Conservation (phyloP, 2,797 vertebrate genomes). For the Labeo calbasu region DNA sequence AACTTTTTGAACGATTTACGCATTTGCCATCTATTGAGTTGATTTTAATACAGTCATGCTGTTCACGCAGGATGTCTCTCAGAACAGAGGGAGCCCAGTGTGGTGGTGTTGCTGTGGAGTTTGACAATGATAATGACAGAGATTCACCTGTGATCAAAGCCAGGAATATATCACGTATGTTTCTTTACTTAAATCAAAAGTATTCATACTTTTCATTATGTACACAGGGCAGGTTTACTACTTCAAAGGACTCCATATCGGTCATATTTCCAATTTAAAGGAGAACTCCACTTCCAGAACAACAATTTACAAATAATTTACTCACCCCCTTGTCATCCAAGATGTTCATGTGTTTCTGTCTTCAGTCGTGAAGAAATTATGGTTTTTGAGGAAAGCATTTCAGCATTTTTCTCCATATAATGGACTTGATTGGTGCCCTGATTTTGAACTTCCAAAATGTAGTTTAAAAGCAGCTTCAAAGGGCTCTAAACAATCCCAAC, state of each 20-base stretch:
- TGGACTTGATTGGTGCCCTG: too few relatives aligned
- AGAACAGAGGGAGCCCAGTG: slow-evolving; percentile 71
- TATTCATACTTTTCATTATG: slow-evolving; percentile 16
- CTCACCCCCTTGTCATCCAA: too few relatives aligned
- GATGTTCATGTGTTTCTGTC: too few relatives aligned
- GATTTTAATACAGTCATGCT: not conserved
- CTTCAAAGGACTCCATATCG: not conserved
- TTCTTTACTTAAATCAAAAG: not conserved
- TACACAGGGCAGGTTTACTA: not conserved
- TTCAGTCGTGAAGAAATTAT: too few relatives aligned
- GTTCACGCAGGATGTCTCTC: slow-evolving; percentile 71
- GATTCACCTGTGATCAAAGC: slow-evolving; percentile 65
- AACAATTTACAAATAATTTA: too few relatives aligned
- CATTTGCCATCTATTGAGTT: slow-evolving; percentile 38
- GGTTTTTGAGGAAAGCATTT: too few relatives aligned
- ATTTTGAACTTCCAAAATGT: too few relatives aligned
- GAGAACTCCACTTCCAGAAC: too few relatives aligned
- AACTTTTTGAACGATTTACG: not conserved
- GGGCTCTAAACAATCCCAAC: too few relatives aligned
- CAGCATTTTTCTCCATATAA: too few relatives aligned
- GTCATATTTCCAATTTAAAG: not conserved
- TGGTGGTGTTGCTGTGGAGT: slow-evolving; percentile 73
- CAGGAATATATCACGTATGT: slow-evolving; percentile 74
- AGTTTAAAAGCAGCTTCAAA: too few relatives aligned
- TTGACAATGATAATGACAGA: slow-evolving; percentile 71